Evolutionary conservation across 2,888 invertebrate species (phyloP), one percentile per base, ranked within the genome.

Genomic region (Orthonevra nobilis): DNA sequence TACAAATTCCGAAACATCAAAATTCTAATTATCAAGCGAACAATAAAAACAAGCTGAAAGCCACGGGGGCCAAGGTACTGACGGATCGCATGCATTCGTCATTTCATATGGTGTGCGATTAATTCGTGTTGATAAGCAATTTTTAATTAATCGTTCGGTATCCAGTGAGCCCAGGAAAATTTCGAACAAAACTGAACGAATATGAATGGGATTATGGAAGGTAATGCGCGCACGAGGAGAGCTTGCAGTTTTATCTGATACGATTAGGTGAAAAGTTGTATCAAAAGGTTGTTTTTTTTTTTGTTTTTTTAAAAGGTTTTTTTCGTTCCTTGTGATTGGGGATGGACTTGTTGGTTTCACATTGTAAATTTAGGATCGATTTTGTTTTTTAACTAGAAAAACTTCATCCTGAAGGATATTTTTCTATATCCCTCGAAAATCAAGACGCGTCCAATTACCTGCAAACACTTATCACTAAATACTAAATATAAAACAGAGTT

Each of bases 71-170:
- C n/a, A n/a, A n/a, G n/a, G 14, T 26, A 26, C 10, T 15, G 19
- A 17, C 5, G 38, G 15, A 38, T 77, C 28, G 58, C 72, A 79
- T 68, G 72, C 54, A 48, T 48, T 60, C n/a, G 54, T 14, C 52
- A 64, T 60, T 44, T 30, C 26, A 48, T 42, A 28, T 42, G 50
- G 66, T 50, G 32, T 28, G 40, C 23, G 70, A 79, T 79, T 66
- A 54, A 66, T 61, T 72, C 79, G 54, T 56, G 44, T 61, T 60
- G 79, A 79, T 79, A 66, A 72, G 56, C 10, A 52, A 46, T 52
- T 69, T 23, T 79, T 66, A 66, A 66, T 79, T 79, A 72, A 79
- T 72, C 72, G 79, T 50, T 66, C 48, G 20, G 58, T 64, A 46
- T 77, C 54, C 54, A 30, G 20, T 40, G 58, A 61, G 38, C 30